A percentile compares a stretch with the other conserved stretches of the same genome.
Conservation (phyloP, 2,797 vertebrate species). For the Muscicapa striata region DNA sequence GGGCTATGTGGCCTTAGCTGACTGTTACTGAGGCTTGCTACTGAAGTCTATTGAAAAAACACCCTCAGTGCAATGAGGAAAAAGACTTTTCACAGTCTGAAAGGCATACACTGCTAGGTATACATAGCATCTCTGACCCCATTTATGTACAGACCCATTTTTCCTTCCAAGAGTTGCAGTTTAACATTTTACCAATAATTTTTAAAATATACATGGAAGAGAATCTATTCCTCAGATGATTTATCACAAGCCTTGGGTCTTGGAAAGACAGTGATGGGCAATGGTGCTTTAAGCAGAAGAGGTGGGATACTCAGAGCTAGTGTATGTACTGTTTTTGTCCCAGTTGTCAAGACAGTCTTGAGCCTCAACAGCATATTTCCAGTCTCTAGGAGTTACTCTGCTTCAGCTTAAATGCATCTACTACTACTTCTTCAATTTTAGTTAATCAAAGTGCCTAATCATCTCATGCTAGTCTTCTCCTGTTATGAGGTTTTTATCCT, state of each 20-base stretch:
- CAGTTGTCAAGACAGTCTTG: not conserved
- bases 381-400: not conserved
- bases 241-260: not conserved
- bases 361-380: not conserved
- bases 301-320: not conserved
- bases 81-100: not conserved
- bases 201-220: not conserved
- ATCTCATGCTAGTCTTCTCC: not conserved
- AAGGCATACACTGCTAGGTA: not conserved
- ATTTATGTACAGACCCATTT: not conserved
- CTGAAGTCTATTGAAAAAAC: not conserved
- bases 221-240: not conserved
- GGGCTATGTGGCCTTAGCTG: not conserved
- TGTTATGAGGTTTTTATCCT: not conserved
- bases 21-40: not conserved
- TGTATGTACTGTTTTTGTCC: not conserved
- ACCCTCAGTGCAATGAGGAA: not conserved
- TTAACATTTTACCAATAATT: not conserved
- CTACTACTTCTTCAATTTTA: not conserved
- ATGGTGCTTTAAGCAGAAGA: not conserved
- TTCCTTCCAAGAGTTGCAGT: not conserved
- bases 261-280: not conserved
- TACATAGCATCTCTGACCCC: accelerated
- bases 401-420: not conserved
- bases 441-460: not conserved